These are phyloP conservation scores for Cryptocephalus moraei DNA, from an alignment of 2,888 invertebrate genomes.

Conservation along the genomic window DNA sequence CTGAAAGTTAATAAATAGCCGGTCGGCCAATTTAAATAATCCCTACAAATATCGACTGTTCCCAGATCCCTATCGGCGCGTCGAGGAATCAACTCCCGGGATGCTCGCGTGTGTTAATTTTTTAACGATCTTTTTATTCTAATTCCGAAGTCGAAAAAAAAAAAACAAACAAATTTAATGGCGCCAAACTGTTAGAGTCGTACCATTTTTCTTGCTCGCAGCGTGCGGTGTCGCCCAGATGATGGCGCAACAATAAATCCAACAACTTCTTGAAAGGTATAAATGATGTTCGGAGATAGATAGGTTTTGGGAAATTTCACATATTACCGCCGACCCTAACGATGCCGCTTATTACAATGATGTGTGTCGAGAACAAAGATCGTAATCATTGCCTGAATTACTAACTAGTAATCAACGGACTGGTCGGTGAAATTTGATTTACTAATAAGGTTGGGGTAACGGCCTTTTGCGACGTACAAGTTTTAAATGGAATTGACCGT, in stretches of 20 bases:
- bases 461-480: too few relatives aligned
- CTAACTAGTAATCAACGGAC: too few relatives aligned
- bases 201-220: conserved; percentile 3
- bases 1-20: too few relatives aligned
- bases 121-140: conserved; percentile 8
- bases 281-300: conserved; percentile 5
- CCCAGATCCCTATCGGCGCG: too few relatives aligned
- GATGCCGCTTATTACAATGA: background rate
- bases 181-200: conserved; percentile 3
- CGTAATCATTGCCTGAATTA: too few relatives aligned
- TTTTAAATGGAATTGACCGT: conserved; percentile 51
- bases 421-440: too few relatives aligned
- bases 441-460: too few relatives aligned
- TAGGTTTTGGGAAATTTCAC: conserved; percentile 44
- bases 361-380: too few relatives aligned
- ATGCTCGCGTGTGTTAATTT: conserved; percentile 3
- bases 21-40: too few relatives aligned
- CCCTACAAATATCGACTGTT: too few relatives aligned
- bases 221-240: conserved; percentile 4
- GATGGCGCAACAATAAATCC: conserved; percentile 8
- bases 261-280: conserved; percentile 10
- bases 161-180: conserved; percentile 4
- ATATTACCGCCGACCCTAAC: background rate
- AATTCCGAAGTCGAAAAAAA: conserved; percentile 1
- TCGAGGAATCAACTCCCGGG: too few relatives aligned